These are phyloP conservation scores for Lynx canadensis DNA, from an alignment of 2,113 vertebrate genomes.

Conservation along the genomic window DNA sequence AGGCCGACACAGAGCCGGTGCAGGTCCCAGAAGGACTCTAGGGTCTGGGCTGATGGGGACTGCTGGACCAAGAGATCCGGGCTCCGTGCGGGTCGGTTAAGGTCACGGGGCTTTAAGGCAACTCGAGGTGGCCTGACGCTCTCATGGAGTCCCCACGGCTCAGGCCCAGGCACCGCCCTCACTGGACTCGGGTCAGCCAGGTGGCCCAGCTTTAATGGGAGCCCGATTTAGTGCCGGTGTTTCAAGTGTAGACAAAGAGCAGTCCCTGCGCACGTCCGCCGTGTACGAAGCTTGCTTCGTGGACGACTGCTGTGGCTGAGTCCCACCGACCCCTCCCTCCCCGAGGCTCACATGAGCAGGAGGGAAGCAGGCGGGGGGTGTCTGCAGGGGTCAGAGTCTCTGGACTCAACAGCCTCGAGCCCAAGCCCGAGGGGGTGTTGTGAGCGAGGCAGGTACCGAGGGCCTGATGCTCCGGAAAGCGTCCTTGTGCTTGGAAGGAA, in stretches of 20 bases:
- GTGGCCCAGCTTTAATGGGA: too few relatives aligned
- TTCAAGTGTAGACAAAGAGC: neutral
- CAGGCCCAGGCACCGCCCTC: fast-evolving
- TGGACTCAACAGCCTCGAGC: neutral
- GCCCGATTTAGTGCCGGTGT: fast-evolving
- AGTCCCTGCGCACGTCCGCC: fast-evolving
- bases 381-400: neutral
- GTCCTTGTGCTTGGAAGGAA: neutral
- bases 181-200: fast-evolving
- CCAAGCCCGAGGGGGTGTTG: neutral
- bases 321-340: neutral
- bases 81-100: neutral
- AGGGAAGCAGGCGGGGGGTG: neutral
- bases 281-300: fast-evolving
- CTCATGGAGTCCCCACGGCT: too few relatives aligned
- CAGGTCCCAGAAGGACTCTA: fast-evolving
- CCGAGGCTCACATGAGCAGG: fast-evolving
- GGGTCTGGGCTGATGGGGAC: neutral
- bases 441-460: neutral
- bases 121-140: too few relatives aligned
- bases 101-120: too few relatives aligned
- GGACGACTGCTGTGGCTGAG: neutral
- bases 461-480: neutral
- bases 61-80: fast-evolving
- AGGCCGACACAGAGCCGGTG: too few relatives aligned